Evolutionary conservation across 2,797 vertebrate genomes (phyloP), one percentile per base, ranked within the genome.

Genomic region (Tamandua tetradactyla): DNA sequence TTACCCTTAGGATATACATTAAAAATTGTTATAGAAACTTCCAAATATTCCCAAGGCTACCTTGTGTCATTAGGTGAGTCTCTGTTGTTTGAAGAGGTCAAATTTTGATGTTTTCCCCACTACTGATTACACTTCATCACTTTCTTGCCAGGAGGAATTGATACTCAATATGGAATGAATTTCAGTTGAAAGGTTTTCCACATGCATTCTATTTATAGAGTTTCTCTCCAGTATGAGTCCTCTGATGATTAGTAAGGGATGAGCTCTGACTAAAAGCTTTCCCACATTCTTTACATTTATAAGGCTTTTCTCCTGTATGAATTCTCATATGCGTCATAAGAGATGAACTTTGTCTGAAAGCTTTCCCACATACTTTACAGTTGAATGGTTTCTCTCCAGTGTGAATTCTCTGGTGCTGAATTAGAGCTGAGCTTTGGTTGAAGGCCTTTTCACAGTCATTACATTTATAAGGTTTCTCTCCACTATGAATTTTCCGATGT

Each of bases 361-460:
- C 84, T 87, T 97, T 97, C 17, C 95, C 95, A 82, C 97, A 98
- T 13, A 96, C 94, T 35, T 96, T 94, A 80, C 97, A 98, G 22
- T 64, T 76, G 81, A 95, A 97, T 5, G 96, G 95, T 83, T 96
- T 98, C 71, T 97, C 96, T 62, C 97, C 94, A 10, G 96, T 96
- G 23, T 97, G 96, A 52, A 97, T 98, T 83, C 97, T 95, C 97
- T 98, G 97, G 64, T 98, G 98, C 64, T 96, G 96, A 81, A 96
- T 94, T 9, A 98, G 94, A n/a, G 97, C 96, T 22, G 98, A 97
- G 78, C 97, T 97, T 92, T 97, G 96, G 82, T 96, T 95, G 86
- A 98, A 98, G 49, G 95, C 95, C 80, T 97, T 98, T 52, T 96
- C 97, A 89, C 97, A 98, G 81, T 96, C 95, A 15, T 66, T 95